Evolutionary conservation across 2,113 vertebrate species (phyloP).

Genomic region (Antigone vipio): DNA sequence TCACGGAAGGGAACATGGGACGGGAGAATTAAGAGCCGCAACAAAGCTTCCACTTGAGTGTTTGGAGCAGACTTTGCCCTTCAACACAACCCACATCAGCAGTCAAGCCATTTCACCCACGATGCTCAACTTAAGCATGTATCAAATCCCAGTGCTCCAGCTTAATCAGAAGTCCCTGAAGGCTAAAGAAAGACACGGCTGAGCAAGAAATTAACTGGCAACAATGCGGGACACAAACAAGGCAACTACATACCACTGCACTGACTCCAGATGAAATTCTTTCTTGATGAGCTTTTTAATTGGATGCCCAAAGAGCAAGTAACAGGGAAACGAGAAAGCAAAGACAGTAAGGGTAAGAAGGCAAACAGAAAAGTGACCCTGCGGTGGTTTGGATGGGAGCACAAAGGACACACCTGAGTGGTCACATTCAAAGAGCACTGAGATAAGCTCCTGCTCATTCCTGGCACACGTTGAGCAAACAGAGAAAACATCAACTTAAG

Average conservation of each 20-base stretch:
- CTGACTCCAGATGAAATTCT: neutral
- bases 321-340: neutral
- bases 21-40: neutral
- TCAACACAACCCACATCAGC: neutral
- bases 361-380: neutral
- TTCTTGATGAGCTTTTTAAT: conserved; percentile 22
- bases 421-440: neutral
- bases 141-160: neutral
- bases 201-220: neutral
- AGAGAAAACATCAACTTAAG: neutral
- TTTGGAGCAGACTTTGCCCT: neutral
- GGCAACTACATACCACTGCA: neutral
- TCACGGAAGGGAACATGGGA: neutral
- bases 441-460: neutral
- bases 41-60: neutral
- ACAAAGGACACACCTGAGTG: fast-evolving
- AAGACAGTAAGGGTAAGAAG: fast-evolving
- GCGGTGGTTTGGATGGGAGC: neutral
- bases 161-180: neutral
- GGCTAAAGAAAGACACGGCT: neutral
- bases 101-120: neutral
- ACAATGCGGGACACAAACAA: neutral
- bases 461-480: neutral
- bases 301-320: neutral
- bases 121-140: neutral